Percentiles rank a stretch among this genome's conserved stretches.
Evolutionary conservation across 2,888 invertebrate genomes (phyloP).

Genomic region (Anorthoa munda): DNA sequence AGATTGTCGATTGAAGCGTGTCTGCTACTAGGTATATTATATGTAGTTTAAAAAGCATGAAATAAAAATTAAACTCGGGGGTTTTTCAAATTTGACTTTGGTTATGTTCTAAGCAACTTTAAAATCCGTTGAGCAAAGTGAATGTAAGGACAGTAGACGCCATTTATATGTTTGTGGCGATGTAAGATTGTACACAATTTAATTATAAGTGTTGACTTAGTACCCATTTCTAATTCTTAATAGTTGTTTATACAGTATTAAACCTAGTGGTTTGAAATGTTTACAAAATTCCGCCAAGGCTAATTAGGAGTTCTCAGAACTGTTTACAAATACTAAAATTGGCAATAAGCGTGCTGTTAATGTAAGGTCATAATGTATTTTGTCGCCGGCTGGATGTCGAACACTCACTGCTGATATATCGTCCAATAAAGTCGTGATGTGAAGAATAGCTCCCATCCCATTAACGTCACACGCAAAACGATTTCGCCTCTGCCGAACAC

Average conservation of each 20-base stretch:
- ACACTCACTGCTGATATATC: slow-evolving; percentile 78
- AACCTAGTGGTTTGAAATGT: not conserved
- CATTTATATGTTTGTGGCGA: slow-evolving; percentile 7
- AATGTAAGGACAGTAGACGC: slow-evolving; percentile 4
- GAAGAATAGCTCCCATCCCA: slow-evolving; percentile 85
- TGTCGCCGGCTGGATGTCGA: slow-evolving; percentile 60
- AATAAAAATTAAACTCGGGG: too few relatives aligned
- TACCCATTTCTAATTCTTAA: slow-evolving; percentile 18
- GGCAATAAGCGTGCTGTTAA: slow-evolving; percentile 43
- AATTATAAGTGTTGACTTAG: slow-evolving; percentile 4
- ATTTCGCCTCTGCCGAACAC: slow-evolving; percentile 77
- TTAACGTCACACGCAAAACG: slow-evolving; percentile 86
- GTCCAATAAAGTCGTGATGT: slow-evolving; percentile 85
- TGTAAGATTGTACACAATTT: slow-evolving; percentile 17
- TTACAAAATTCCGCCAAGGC: not conserved
- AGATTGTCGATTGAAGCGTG: too few relatives aligned
- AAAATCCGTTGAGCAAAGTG: slow-evolving; percentile 34
- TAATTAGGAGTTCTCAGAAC: slow-evolving; percentile 29
- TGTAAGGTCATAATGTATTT: slow-evolving; percentile 62
- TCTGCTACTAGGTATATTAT: too few relatives aligned
- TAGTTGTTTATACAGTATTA: slow-evolving; percentile 8
- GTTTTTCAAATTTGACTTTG: slow-evolving; percentile 5
- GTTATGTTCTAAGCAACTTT: slow-evolving; percentile 2
- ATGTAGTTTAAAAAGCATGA: too few relatives aligned
- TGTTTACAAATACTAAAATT: slow-evolving; percentile 30